Conservation (phyloP, 2,113 vertebrate genomes). For the Trogon melanurus region DNA sequence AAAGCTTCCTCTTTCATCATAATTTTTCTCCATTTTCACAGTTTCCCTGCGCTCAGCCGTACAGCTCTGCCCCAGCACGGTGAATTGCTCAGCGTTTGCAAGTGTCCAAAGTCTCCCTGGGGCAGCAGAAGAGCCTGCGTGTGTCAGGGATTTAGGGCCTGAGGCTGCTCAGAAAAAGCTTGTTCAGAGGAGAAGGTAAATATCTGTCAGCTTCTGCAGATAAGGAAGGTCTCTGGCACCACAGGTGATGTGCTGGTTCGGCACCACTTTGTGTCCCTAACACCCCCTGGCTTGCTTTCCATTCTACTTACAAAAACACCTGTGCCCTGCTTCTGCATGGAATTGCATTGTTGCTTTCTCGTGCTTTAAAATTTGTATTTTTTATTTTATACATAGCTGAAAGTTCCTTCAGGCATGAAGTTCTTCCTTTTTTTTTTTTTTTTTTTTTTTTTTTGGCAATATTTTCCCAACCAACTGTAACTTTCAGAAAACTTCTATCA, state of each 20-base stretch:
- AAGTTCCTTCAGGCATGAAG: background rate
- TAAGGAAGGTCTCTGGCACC: background rate
- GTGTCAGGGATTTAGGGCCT: too few species aligned
- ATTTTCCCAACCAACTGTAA: background rate
- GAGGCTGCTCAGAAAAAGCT: background rate
- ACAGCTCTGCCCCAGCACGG: background rate
- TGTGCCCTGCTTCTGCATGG: background rate
- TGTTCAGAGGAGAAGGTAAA: background rate
- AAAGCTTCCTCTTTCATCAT: background rate
- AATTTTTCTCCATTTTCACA: background rate
- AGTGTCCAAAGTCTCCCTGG: background rate
- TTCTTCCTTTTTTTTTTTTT: background rate
- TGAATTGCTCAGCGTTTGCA: background rate
- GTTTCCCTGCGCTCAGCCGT: background rate
- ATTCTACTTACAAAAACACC: background rate
- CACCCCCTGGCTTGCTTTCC: background rate
- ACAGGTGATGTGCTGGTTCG: accelerated
- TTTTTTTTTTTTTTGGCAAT: background rate
- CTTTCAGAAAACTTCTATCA: constrained; percentile 1
- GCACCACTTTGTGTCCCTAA: too few species aligned
- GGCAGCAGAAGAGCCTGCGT: background rate
- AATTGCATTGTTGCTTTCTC: background rate
- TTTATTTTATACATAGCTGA: background rate
- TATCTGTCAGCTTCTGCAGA: background rate
- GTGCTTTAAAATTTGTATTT: background rate